These are phyloP conservation scores for Myiozetetes cayanensis DNA, from an alignment of 2,113 vertebrate genomes.

Conservation along the genomic window DNA sequence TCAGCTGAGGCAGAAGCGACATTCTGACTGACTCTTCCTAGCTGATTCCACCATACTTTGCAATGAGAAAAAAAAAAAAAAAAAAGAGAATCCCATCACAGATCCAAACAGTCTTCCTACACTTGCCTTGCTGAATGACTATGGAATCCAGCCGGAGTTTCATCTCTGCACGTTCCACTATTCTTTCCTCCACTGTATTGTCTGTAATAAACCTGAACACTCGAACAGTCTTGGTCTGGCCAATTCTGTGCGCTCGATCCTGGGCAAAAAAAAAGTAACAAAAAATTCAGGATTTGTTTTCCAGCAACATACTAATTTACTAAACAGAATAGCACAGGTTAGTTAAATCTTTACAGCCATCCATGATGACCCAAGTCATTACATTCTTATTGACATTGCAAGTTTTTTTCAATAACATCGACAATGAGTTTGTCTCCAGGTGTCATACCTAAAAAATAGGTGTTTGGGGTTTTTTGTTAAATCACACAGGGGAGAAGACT, in stretches of 20 bases:
- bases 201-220: conserved; percentile 98
- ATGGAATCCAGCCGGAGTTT: conserved; percentile 96
- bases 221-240: conserved; percentile 93
- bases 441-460: background rate
- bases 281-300: background rate
- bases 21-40: background rate
- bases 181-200: conserved; percentile 96
- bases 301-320: background rate
- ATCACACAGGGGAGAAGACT: background rate
- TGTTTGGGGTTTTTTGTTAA: background rate
- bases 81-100: background rate
- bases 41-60: background rate
- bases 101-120: fast-evolving
- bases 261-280: conserved; percentile 20
- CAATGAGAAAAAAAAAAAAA: background rate
- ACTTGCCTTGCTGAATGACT: conserved; percentile 95
- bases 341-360: background rate
- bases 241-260: conserved; percentile 98
- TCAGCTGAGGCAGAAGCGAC: background rate
- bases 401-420: background rate
- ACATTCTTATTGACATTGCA: background rate
- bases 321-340: background rate
- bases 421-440: background rate
- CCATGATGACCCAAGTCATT: background rate
- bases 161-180: conserved; percentile 97